These are phyloP conservation scores for Centroberyx gerrardi DNA, from an alignment of 2,797 vertebrate species.

Conservation along the genomic window DNA sequence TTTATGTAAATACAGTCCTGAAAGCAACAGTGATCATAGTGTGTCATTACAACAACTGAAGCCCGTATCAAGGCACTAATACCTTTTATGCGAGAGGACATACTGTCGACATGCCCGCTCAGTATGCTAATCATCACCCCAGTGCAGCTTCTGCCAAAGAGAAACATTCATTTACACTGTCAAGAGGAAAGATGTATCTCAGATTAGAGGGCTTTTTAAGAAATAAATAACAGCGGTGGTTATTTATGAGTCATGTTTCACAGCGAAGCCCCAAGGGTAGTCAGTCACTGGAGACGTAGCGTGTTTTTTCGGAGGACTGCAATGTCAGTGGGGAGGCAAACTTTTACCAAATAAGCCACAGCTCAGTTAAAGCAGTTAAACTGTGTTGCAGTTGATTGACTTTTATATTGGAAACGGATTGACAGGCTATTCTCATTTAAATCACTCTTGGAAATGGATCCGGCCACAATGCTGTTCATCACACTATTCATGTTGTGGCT, in stretches of 20 bases:
- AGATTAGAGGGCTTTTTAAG: constrained; percentile 7
- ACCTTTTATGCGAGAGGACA: constrained; percentile 1
- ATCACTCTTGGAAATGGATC: neutral
- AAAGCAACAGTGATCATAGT: constrained; percentile 7
- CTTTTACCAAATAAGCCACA: neutral
- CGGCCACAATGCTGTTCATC: neutral
- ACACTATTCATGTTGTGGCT: neutral
- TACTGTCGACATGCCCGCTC: constrained; percentile 10
- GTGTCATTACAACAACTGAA: constrained; percentile 14
- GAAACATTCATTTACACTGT: constrained; percentile 29
- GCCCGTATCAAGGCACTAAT: neutral
- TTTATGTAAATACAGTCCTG: neutral
- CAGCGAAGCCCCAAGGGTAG: neutral
- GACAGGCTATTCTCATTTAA: neutral
- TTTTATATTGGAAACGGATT: neutral
- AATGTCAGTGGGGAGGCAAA: neutral
- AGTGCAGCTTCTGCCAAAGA: constrained; percentile 9
- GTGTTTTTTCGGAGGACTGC: neutral
- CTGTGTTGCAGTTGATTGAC: neutral
- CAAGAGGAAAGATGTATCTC: constrained; percentile 5
- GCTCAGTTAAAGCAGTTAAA: neutral
- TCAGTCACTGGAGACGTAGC: neutral
- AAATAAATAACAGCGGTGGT: constrained; percentile 6
- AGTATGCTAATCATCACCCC: constrained; percentile 33
- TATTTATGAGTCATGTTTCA: constrained; percentile 14